Base-by-base conservation (phyloP, 2,888 invertebrate species). In the Drosophila kambysellisi region DNA sequence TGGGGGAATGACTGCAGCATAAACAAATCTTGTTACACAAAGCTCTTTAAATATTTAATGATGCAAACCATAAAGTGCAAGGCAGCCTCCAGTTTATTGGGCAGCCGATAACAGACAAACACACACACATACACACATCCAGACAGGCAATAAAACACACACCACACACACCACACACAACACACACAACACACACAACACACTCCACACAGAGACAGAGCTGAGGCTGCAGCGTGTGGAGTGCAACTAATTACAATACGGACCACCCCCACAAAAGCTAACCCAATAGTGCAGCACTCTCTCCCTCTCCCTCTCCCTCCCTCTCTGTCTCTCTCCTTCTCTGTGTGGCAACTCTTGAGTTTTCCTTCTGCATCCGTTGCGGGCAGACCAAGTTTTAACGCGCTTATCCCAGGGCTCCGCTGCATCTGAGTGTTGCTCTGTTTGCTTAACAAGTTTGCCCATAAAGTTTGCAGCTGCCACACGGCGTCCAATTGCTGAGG, bases 31-130 rank as follows among this genome's bases (percentile, higher is more conserved):
- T 82, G 88, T 83, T 76, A 79, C 76, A 83, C 82, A 86, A 86
- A 85, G 78, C 83, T 80, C 74, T 85, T 88, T 88, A 88, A 86
- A 88, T 86, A 86, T 88, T 86, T 88, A 83, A 86, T 87, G 83
- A 80, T 78, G 84, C 71, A 65, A 56, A 67, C 72, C 81, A 81
- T 83, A 83, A 83, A 85, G 73, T 82, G 86, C 72, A 78, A 75
- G 74, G 53, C 70, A 56, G 79, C 51, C 59, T 67, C 70, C 74
- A 83, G 82, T 83, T 86, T 87, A 87, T 86, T 83, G 79, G 83
- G 70, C 61, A 68, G 66, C 59, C 79, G 77, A 78, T 78, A 78
- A 58, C 56, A 72, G 43, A 61, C 59, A 71, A 46, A 54, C 43
- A 53, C 39, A 20, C 33, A 29, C 46, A 25, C 66, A n/a, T n/a